Base-by-base conservation (phyloP, 2,797 vertebrate species). In the Distichodus sexfasciatus region DNA sequence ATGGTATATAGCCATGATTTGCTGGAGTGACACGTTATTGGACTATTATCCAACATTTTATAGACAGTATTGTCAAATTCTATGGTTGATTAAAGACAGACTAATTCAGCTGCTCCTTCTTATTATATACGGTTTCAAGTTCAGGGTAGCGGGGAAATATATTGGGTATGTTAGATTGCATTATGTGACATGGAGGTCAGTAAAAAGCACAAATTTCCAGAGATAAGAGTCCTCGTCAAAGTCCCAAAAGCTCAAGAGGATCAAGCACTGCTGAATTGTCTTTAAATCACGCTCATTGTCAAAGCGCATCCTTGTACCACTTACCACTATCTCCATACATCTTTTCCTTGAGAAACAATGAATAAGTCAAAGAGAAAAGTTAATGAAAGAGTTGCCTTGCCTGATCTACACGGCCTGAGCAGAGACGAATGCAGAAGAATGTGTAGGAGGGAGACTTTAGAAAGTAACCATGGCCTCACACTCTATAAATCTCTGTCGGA, bases 391-490 rank as follows among this genome's bases (percentile, higher is more conserved):
- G n/a, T 58, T n/a, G n/a, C n/a, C 29, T 48, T 8, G 65, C 43
- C 28, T 51, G 53, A 41, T 26, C 4, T 60, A 19, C 12, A 40
- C 36, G 38, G 55, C 14, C 47, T 59, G 57, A 63, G 46, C 54
- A 44, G 55, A 73, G 43, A 78, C 55, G 23, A 43, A 74, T 54
- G 41, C 2, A 21, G 21, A 77, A 51, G 67, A 76, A 80, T 76
- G 72, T 71, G 71, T 51, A 64, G 69, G 67, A 68, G 57, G 31
- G 69, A 69, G 33, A 48, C 50, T 61, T 68, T 74, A 67, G 58
- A 59, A 77, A 64, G 60, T 38, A 68, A 50, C 66, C 38, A 40
- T 68, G 26, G 14, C 62, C 43, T 36, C 31, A 50, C 23, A 48
- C 66, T 71, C 57, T 58, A 70, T 69, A 67, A 59, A 74, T 72